These are phyloP conservation scores for Latrodectus geometricus DNA, from an alignment of 1,140 invertebrate species.

Conservation along the genomic window DNA sequence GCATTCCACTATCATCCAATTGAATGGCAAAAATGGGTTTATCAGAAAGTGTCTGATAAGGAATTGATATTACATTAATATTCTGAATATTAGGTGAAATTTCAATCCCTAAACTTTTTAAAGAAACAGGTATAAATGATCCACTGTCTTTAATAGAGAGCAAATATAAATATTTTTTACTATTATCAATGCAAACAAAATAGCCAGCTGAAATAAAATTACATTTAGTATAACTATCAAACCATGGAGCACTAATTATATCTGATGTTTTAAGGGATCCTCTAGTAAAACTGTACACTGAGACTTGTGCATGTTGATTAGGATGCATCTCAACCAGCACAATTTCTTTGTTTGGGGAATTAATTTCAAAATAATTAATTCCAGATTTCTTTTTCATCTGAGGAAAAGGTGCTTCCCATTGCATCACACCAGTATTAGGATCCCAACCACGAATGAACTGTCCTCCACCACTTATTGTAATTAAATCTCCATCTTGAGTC, in stretches of 20 bases:
- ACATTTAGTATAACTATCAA: slow-evolving; percentile 62
- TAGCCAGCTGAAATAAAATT: slow-evolving; percentile 62
- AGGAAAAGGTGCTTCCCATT: slow-evolving; percentile 72
- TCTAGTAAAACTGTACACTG: slow-evolving; percentile 40
- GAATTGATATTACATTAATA: slow-evolving; percentile 18
- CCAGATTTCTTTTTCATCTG: slow-evolving; percentile 8
- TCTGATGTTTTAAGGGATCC: slow-evolving; percentile 55
- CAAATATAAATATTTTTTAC: slow-evolving; percentile 63
- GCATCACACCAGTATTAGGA: slow-evolving; percentile 75
- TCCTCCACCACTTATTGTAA: slow-evolving; percentile 80
- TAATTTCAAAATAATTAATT: slow-evolving; percentile 31
- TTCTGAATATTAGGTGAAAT: slow-evolving; percentile 9
- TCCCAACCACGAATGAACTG: slow-evolving; percentile 84
- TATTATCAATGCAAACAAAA: slow-evolving; percentile 65
- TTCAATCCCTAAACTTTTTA: slow-evolving; percentile 55
- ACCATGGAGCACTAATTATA: slow-evolving; percentile 49
- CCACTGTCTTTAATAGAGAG: slow-evolving; percentile 64
- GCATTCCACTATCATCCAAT: slow-evolving; percentile 9
- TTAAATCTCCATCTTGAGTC: slow-evolving; percentile 73
- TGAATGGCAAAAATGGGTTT: slow-evolving; percentile 42
- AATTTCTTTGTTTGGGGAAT: slow-evolving; percentile 33
- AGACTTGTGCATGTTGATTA: slow-evolving; percentile 28
- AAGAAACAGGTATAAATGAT: slow-evolving; percentile 64
- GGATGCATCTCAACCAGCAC: slow-evolving; percentile 37
- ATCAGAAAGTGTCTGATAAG: slow-evolving; percentile 36